Evolutionary conservation across 2,113 vertebrate species (phyloP).

Genomic region (Trematomus loennbergii): DNA sequence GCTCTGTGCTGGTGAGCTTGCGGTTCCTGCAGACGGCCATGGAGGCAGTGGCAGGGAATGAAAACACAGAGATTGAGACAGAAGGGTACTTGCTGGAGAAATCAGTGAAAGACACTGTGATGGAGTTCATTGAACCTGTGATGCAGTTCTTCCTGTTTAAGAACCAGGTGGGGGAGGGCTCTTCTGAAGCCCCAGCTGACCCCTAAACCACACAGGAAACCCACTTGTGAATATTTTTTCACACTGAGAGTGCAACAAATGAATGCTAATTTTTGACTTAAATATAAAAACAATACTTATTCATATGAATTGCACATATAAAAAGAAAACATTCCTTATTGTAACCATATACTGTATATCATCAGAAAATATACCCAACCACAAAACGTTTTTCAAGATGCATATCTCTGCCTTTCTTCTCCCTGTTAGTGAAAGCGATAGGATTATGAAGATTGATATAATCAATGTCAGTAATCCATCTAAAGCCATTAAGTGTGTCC

Average conservation of each 20-base stretch:
- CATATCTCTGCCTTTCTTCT: neutral
- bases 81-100: slow-evolving; percentile 89
- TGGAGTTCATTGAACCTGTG: slow-evolving; percentile 72
- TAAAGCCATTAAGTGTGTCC: slow-evolving; percentile 77
- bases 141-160: slow-evolving; percentile 78
- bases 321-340: slow-evolving; percentile 47
- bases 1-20: slow-evolving; percentile 86
- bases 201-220: slow-evolving; percentile 51
- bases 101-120: slow-evolving; percentile 85
- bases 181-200: slow-evolving; percentile 17
- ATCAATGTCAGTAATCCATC: slow-evolving; percentile 74
- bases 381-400: neutral
- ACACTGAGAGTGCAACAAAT: slow-evolving; percentile 26
- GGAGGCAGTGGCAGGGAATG: slow-evolving; percentile 85
- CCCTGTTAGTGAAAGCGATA: slow-evolving; percentile 44
- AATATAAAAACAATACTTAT: slow-evolving; percentile 31
- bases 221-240: slow-evolving; percentile 64
- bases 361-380: neutral
- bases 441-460: slow-evolving; percentile 76
- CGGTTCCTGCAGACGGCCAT: slow-evolving; percentile 89
- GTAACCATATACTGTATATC: slow-evolving; percentile 6
- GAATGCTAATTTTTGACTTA: neutral
- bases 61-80: slow-evolving; percentile 85
- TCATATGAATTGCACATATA: slow-evolving; percentile 42
- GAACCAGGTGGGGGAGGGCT: slow-evolving; percentile 79